Conservation (phyloP, 30 jellyfish, hydroid and myxozoan species). For the Hydractinia echinata region DNA sequence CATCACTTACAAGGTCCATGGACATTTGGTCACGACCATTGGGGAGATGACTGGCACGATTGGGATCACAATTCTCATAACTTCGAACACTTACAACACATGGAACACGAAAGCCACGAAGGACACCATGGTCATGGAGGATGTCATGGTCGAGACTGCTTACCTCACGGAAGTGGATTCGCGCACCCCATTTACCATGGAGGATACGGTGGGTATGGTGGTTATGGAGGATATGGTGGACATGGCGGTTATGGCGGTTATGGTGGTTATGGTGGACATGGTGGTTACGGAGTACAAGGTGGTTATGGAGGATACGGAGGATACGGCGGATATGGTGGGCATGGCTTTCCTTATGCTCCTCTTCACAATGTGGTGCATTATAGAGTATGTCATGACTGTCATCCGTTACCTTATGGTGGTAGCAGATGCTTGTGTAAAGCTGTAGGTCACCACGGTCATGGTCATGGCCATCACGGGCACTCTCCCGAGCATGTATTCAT, state of each 20-base stretch:
- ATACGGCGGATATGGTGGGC: constrained; percentile 26
- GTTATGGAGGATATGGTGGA: constrained; percentile 37
- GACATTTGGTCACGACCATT: constrained; percentile 92
- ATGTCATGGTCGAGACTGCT: constrained; percentile 56
- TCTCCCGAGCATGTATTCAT: constrained; percentile 32
- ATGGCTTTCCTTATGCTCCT: constrained; percentile 20
- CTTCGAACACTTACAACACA: constrained; percentile 66
- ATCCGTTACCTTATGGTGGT: constrained; percentile 29
- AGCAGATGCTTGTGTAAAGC: constrained; percentile 30
- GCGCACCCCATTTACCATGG: not conserved
- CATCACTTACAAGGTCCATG: constrained; percentile 93
- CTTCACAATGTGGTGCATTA: constrained; percentile 6
- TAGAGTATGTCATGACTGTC: constrained; percentile 40
- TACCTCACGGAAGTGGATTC: constrained; percentile 16
- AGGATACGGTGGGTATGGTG: constrained; percentile 22
- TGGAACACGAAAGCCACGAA: constrained; percentile 58
- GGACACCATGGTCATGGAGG: constrained; percentile 52
- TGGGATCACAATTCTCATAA: constrained; percentile 96
- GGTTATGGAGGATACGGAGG: not conserved
- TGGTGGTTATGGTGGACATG: constrained; percentile 29
- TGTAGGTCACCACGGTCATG: not conserved
- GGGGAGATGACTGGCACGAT: constrained; percentile 98
- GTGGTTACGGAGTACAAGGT: not conserved
- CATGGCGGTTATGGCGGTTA: constrained; percentile 31
- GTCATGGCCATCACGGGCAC: not conserved